phyloP scores from a whole-genome alignment of 2,888 invertebrate genomes.

The Melikaiella ostensackeni region DNA sequence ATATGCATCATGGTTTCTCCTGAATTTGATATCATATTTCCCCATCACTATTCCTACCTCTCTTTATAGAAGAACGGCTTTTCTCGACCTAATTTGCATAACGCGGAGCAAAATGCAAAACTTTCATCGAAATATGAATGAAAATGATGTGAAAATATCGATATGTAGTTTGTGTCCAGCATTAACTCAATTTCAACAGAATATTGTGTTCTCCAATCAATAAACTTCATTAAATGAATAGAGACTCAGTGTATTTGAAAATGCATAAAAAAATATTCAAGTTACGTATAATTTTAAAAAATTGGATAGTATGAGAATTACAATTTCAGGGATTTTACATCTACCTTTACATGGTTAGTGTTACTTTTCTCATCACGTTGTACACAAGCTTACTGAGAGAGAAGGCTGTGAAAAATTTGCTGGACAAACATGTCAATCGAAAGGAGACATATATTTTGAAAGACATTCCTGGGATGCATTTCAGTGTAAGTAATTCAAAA shows the following conservation, averaged over 20 bases:
- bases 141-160: conserved; percentile 31
- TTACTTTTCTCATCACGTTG: conserved; percentile 86
- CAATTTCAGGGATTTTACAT: conserved; percentile 86
- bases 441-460: conserved; percentile 54
- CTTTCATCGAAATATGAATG: conserved; percentile 20
- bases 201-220: not conserved
- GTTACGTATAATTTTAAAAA: not conserved
- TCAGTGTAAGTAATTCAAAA: not conserved
- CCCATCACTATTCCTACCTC: not conserved
- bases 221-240: conserved; percentile 8
- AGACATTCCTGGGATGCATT: not conserved
- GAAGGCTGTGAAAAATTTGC: conserved; percentile 79
- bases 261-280: not conserved
- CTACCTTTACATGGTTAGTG: conserved; percentile 88
- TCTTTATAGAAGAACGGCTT: conserved; percentile 4
- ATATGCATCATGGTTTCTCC: not conserved
- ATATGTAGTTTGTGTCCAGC: conserved; percentile 13
- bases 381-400: conserved; percentile 83
- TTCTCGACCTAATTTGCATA: not conserved
- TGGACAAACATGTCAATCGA: conserved; percentile 64
- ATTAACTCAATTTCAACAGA: conserved; percentile 13
- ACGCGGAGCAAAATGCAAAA: not conserved
- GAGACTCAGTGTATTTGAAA: not conserved
- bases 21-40: not conserved
- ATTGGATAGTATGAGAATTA: not conserved